Evolutionary conservation across 2,888 invertebrate species (phyloP), one percentile per base, ranked within the genome.

Genomic region (Oxytorus armatus): DNA sequence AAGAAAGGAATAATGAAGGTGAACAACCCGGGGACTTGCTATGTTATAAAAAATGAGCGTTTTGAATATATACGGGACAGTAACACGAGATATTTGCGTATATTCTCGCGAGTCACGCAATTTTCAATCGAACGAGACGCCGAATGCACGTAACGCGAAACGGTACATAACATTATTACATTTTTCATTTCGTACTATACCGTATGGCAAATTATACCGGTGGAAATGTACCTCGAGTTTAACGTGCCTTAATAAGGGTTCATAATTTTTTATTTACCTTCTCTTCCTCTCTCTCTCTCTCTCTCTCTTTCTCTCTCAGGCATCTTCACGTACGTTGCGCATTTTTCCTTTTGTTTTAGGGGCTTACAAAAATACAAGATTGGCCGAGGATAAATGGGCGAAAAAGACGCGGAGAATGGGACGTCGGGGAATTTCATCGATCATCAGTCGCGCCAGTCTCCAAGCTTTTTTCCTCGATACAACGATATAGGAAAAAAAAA

Each of bases 191-290:
- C 16, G 5, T 23, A 21, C 23, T 25, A 14, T 36, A 68, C 14
- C 25, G 53, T 14, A 66, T 23, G 66, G 51, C 39, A 49, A 49
- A 59, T 70, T 70, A 70, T 70, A n/a, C 25, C 39, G n/a, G 21
- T 49, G 4, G 21, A 59, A 21, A 10, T 33, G 57, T 3, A 14
- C 25, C 29, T 25, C 14, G 10, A 59, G 47, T 49, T 70, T 70
- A 36, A 59, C 70, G 59, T 11, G 42, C 70, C 49, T 49, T 57
- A 47, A 59, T 59, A 70, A 49, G 59, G 70, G 29, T 21, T 5
- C 57, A 29, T 47, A 59, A 70, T 14, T 49, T 14, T n/a, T 53
- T 25, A 18, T 16, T n/a, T 18, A 21, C 16, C 21, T 53, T 25
- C 11, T n/a, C 18, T 18, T 44, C 14, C 18, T 47, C 18, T 18